A percentile compares a stretch with the other conserved stretches of the same genome.
These are phyloP conservation scores for Corythoichthys intestinalis DNA, from an alignment of 2,113 vertebrate species.

Conservation along the genomic window DNA sequence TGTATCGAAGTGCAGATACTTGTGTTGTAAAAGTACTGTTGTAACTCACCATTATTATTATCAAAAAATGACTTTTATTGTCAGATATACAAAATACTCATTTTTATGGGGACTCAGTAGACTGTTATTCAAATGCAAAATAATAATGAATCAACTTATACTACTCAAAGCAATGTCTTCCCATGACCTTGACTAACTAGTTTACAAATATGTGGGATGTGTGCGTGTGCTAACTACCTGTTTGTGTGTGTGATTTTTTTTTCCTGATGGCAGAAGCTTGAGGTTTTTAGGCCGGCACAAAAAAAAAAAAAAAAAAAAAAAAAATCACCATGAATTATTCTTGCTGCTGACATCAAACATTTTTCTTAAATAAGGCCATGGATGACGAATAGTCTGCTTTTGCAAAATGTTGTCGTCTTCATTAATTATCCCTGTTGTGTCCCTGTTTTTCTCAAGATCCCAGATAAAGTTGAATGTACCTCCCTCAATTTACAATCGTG, in stretches of 20 bases:
- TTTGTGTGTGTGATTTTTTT: background rate
- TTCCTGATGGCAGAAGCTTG: background rate
- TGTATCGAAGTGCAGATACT: background rate
- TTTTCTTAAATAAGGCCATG: background rate
- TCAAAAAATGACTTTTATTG: background rate
- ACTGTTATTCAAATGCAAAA: background rate
- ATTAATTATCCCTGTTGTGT: background rate
- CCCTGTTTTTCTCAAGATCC: background rate
- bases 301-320: background rate
- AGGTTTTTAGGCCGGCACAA: background rate
- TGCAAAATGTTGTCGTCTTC: background rate
- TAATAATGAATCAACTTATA: background rate
- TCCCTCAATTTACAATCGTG: background rate
- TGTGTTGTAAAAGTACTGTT: background rate
- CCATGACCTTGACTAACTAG: background rate
- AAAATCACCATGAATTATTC: background rate
- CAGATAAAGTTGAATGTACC: background rate
- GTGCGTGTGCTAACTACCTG: background rate
- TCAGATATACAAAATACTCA: background rate
- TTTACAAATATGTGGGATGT: background rate
- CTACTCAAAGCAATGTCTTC: background rate
- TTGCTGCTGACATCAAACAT: background rate
- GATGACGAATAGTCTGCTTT: background rate
- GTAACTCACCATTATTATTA: background rate
- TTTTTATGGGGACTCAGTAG: background rate